Evolutionary conservation across 2,888 invertebrate genomes (phyloP), one percentile per base, ranked within the genome.

Genomic region (Zelleria hepariella): DNA sequence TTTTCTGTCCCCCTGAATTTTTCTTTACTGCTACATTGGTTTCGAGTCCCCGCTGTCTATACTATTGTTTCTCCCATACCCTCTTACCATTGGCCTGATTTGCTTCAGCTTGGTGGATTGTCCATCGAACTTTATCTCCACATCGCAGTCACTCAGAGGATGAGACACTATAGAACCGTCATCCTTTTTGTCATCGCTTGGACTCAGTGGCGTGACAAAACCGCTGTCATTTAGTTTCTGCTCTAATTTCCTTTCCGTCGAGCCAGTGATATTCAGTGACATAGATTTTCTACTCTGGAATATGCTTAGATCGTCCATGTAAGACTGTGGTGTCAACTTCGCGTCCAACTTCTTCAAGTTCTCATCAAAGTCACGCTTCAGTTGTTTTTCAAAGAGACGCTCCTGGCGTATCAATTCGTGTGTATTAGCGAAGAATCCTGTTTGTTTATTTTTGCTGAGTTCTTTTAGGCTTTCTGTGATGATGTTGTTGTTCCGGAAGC

Each of bases 51-150:
- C 54, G 18, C 25, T 54, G 18, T 54, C 54, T 26, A 26, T n/a
- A 18, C 54, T 55, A 27, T 20, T 55, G 20, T 42, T 55, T 20
- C 27, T 32, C 20, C 55, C 23, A 8, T 10, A 20, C 1, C 55
- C 24, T 32, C 20, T 55, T 20, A 8, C 32, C 20, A 55, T 32
- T 20, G 94, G 91, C 63, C 92, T 90, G 25, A 95, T 91, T 58
- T 93, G 93, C 73, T 95, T 95, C 62, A 96, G 79, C 73, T 95
- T 94, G 0, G 94, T 94, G 0, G 94, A 94, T 18, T 86, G 87
- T 5, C 95, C 95, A 67, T 94, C 94, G 71, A 93, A 96, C 63
- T 93, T 94, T 54, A 95, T 94, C 70, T 93, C 94, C 0, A 95
- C 94, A 71, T 95, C 95, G 61, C 93, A 93, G 69, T 94, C 93